Conservation (phyloP, 2,113 vertebrate genomes). For the Dendrocopos noguchii region DNA sequence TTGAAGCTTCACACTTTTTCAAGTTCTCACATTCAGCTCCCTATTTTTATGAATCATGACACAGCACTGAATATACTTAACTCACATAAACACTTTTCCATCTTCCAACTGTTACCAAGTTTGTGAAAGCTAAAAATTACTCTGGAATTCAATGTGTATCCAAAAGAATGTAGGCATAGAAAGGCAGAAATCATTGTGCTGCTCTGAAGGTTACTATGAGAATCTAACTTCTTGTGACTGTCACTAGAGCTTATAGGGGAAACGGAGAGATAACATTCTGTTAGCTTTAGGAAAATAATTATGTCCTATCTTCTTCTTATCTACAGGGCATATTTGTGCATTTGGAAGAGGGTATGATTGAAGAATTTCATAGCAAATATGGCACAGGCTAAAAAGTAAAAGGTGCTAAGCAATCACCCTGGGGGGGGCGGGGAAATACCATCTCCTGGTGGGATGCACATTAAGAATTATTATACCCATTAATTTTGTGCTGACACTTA, state of each 20-base stretch:
- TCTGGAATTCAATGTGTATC: background rate
- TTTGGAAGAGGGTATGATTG: background rate
- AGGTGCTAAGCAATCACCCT: background rate
- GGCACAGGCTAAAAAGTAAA: background rate
- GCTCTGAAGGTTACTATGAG: background rate
- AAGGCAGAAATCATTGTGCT: background rate
- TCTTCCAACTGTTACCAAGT: background rate
- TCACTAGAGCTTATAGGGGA: background rate
- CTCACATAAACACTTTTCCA: background rate
- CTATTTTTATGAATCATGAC: background rate
- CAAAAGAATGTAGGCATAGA: background rate
- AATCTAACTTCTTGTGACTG: background rate
- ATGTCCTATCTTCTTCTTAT: background rate
- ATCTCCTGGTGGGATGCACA: background rate
- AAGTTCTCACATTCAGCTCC: background rate
- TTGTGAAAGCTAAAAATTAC: background rate
- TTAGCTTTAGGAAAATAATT: background rate
- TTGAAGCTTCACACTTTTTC: background rate
- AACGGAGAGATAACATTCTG: background rate
- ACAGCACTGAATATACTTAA: background rate
- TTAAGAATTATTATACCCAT: background rate
- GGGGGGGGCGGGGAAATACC: no score
- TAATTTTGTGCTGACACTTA: background rate
- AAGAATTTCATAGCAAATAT: background rate
- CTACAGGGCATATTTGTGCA: background rate